Evolutionary conservation across 64 coral and sea anemone genomes (phyloP), one percentile per base, ranked within the genome.

Genomic region (Actinia equina): DNA sequence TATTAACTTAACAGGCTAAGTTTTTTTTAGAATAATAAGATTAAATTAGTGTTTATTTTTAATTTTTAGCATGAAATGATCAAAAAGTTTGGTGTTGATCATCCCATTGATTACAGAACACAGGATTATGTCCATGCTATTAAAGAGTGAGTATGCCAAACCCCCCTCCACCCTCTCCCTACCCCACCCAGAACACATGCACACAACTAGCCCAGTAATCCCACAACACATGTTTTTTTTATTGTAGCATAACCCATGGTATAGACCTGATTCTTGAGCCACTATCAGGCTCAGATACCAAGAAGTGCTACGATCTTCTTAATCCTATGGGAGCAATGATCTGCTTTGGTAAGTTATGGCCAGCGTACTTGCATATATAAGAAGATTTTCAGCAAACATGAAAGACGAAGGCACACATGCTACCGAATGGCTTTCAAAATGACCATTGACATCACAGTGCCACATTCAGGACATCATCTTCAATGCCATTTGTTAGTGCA

Each of bases 181-280:
- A n/a, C n/a, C n/a, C n/a, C n/a, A n/a, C n/a, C n/a, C n/a, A n/a
- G n/a, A n/a, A n/a, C n/a, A n/a, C n/a, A n/a, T n/a, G n/a, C n/a
- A n/a, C n/a, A n/a, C n/a, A n/a, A n/a, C n/a, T n/a, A n/a, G n/a
- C n/a, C n/a, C n/a, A n/a, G n/a, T n/a, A n/a, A n/a, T n/a, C n/a
- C n/a, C n/a, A n/a, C n/a, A n/a, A 25, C 15, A 77, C 1, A 6
- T 89, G 60, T 6, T 82, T 18, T 70, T 9, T 14, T 74, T 10
- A 26, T 77, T 94, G 51, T 43, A 99, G 97, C 56, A 77, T 95
- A 54, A 87, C 97, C 17, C 88, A 88, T 55, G 93, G 93, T 81
- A 86, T 99, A 46, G 97, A 99, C 53, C 78, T 99, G 84, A 93
- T 99, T n/a, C 88, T 99, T 80, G 97, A 99, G 80, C 86, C 97